These are phyloP conservation scores for Gallinago undulata DNA, from an alignment of 2,113 vertebrate genomes.

Conservation along the genomic window DNA sequence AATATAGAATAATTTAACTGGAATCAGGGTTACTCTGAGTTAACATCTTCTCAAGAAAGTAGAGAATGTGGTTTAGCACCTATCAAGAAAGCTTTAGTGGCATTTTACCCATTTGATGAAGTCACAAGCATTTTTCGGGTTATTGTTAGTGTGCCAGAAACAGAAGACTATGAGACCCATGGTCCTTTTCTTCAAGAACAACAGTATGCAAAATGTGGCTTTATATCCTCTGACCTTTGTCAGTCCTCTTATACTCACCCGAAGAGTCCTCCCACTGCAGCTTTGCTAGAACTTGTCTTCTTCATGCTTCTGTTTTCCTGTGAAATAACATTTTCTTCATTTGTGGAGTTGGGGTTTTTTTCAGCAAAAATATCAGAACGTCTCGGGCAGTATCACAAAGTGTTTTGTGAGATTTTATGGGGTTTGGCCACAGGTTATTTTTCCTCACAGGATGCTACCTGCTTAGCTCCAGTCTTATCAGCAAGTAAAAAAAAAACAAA, in stretches of 20 bases:
- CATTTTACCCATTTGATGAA: not conserved
- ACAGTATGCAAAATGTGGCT: not conserved
- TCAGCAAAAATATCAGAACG: not conserved
- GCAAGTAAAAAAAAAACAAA: not conserved
- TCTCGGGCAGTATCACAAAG: not conserved
- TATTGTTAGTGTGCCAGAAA: not conserved
- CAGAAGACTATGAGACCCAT: not conserved
- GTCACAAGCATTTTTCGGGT: not conserved
- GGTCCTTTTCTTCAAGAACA: not conserved
- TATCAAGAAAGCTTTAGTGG: not conserved
- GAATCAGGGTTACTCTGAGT: not conserved
- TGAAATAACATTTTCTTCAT: not conserved
- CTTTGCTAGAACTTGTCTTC: not conserved
- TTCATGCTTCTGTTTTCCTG: not conserved
- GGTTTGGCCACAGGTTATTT: not conserved
- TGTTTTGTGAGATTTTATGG: not conserved
- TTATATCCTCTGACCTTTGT: not conserved
- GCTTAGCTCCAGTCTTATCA: not conserved
- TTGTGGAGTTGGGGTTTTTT: not conserved
- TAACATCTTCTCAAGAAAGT: not conserved
- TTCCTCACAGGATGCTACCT: not conserved
- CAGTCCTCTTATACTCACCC: not conserved
- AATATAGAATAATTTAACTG: not conserved
- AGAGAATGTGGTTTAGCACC: not conserved
- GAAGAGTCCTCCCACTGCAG: not conserved